A percentile compares a stretch with the other conserved stretches of the same genome.
Evolutionary conservation across 2,888 invertebrate genomes (phyloP).

Genomic region (Bugula neritina): DNA sequence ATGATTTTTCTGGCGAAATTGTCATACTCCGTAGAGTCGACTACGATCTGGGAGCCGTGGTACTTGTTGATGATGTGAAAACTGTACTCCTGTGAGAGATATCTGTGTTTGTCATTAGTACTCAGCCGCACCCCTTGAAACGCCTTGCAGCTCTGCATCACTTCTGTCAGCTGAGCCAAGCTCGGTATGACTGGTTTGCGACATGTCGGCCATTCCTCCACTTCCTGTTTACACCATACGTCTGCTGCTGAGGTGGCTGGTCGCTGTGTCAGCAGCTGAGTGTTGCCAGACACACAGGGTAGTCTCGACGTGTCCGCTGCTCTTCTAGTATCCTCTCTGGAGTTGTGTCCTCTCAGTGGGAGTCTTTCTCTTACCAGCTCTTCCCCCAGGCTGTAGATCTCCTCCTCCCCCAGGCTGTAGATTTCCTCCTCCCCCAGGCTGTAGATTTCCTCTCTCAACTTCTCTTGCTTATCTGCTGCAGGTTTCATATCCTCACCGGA

Average conservation of each 20-base stretch:
- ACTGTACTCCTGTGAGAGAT: slow-evolving; percentile 1
- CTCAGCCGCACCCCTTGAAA: neutral
- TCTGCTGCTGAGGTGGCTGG: neutral
- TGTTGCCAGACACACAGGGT: neutral
- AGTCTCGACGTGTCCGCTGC: neutral
- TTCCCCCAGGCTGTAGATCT: neutral
- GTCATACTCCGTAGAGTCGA: slow-evolving; percentile 21
- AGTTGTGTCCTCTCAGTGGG: too few relatives aligned
- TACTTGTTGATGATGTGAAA: slow-evolving; percentile 3
- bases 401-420: neutral
- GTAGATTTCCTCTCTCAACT: neutral
- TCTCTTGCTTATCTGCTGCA: neutral
- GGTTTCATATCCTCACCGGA: neutral
- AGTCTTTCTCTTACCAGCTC: neutral
- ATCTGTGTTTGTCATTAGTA: neutral
- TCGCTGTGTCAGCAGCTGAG: neutral
- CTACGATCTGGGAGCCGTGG: slow-evolving; percentile 13
- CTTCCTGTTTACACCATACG: neutral
- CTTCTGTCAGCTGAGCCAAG: slow-evolving; percentile 3
- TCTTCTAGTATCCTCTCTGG: too few relatives aligned
- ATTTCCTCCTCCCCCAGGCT: neutral
- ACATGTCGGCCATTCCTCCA: neutral
- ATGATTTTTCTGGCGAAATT: slow-evolving; percentile 10
- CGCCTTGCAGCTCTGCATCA: slow-evolving; percentile 20
- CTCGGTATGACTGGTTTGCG: slow-evolving; percentile 15